These are phyloP conservation scores for Nemopilema nomurai DNA, from an alignment of 30 jellyfish, hydroid and myxozoan genomes.

Conservation along the genomic window DNA sequence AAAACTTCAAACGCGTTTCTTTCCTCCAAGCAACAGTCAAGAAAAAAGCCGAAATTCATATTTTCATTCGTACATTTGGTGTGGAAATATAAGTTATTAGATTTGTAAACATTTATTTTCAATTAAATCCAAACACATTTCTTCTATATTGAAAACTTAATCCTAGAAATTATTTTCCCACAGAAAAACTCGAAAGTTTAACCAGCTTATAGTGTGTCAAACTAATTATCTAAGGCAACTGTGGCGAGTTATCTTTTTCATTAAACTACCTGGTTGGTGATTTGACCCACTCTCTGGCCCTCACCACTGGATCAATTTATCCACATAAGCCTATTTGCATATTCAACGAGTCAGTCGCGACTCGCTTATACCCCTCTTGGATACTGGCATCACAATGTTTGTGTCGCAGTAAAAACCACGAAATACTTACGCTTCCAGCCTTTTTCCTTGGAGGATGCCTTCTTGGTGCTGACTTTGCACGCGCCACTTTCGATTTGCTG, in stretches of 20 bases:
- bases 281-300: not conserved
- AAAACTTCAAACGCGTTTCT: not conserved
- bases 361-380: too few relatives aligned
- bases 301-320: too few relatives aligned
- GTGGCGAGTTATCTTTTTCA: not conserved
- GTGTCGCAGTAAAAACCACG: not conserved
- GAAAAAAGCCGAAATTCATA: too few relatives aligned
- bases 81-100: too few relatives aligned
- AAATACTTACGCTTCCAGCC: slow-evolving; percentile 86
- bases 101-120: not conserved
- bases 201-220: not conserved
- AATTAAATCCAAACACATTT: not conserved
- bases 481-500: slow-evolving; percentile 92
- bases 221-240: not conserved
- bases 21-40: not conserved
- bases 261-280: not conserved
- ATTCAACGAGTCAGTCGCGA: too few relatives aligned
- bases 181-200: not conserved
- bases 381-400: not conserved
- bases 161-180: not conserved
- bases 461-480: slow-evolving; percentile 30
- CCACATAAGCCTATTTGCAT: too few relatives aligned
- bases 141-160: not conserved
- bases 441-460: slow-evolving; percentile 25
- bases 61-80: too few relatives aligned